These are phyloP conservation scores for Porites lobata DNA, from an alignment of 92 coral and sea anemone genomes.

Conservation along the genomic window DNA sequence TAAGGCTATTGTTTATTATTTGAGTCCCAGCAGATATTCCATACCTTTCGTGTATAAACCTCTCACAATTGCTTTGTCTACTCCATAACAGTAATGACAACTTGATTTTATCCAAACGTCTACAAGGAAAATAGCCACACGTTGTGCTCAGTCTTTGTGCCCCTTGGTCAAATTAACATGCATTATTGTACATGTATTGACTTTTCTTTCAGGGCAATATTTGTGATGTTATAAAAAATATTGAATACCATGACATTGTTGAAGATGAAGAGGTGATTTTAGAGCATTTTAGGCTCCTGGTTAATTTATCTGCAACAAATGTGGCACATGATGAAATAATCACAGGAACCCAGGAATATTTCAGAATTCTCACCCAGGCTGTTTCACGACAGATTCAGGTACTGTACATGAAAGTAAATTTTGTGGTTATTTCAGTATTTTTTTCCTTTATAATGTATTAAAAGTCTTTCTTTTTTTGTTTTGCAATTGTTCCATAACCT, in stretches of 20 bases:
- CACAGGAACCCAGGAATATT: constrained; percentile 36
- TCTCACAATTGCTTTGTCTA: too few species aligned
- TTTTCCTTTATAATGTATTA: neutral
- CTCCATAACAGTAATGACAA: too few species aligned
- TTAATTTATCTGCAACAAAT: constrained; percentile 81
- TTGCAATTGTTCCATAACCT: too few species aligned
- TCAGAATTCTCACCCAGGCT: constrained; percentile 44
- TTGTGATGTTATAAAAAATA: constrained; percentile 47
- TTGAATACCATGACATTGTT: constrained; percentile 39
- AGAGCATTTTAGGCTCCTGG: constrained; percentile 72
- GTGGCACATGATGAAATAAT: constrained; percentile 73
- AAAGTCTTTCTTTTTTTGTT: neutral
- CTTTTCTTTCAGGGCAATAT: constrained; percentile 58
- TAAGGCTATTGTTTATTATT: too few species aligned
- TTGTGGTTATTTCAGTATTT: too few species aligned
- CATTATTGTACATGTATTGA: neutral
- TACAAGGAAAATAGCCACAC: too few species aligned
- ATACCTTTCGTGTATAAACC: too few species aligned
- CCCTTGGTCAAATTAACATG: too few species aligned
- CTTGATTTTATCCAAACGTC: too few species aligned
- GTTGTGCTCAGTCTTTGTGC: too few species aligned
- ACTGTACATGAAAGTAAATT: neutral
- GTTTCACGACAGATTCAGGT: constrained; percentile 60
- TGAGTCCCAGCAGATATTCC: too few species aligned
- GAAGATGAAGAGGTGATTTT: constrained; percentile 55